Conservation (phyloP, 1,140 invertebrate species). For the Drosophila tani region DNA sequence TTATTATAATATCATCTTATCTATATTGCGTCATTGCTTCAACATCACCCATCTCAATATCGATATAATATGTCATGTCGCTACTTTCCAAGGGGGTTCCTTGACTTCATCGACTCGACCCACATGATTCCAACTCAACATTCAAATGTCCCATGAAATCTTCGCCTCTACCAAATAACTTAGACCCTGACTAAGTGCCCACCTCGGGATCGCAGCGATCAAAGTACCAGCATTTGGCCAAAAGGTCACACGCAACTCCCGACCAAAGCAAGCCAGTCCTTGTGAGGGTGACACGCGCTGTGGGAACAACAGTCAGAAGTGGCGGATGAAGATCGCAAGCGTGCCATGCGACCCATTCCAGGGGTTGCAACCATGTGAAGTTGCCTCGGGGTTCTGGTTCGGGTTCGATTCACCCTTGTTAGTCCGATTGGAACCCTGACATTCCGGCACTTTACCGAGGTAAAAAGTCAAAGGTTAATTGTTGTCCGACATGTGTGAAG, state of each 20-base stretch:
- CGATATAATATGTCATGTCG: background rate
- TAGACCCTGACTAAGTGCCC: conserved; percentile 31
- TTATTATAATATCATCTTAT: no score
- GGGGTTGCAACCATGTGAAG: conserved; percentile 37
- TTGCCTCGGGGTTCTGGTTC: conserved; percentile 1
- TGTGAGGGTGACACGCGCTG: conserved; percentile 66
- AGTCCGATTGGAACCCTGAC: conserved; percentile 51
- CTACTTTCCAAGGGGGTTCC: conserved; percentile 7
- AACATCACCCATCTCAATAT: background rate
- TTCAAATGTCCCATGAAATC: conserved; percentile 56
- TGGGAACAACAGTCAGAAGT: conserved; percentile 27
- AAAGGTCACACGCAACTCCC: conserved; percentile 65
- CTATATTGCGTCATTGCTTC: background rate
- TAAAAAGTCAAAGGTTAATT: conserved; percentile 31
- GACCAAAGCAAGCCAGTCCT: conserved; percentile 35
- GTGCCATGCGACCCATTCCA: conserved; percentile 42
- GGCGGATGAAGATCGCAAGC: conserved; percentile 47
- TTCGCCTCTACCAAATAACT: conserved; percentile 48
- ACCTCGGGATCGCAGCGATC: conserved; percentile 10
- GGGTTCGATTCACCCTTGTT: conserved; percentile 44
- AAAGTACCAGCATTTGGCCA: conserved; percentile 75
- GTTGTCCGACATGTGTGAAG: conserved; percentile 56
- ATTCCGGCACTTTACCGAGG: conserved; percentile 17
- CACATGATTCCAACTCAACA: conserved; percentile 35
- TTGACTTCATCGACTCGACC: conserved; percentile 23